These are phyloP conservation scores for Imbricaverruca yamaguchii DNA, from an alignment of 2,888 invertebrate genomes.

Conservation along the genomic window DNA sequence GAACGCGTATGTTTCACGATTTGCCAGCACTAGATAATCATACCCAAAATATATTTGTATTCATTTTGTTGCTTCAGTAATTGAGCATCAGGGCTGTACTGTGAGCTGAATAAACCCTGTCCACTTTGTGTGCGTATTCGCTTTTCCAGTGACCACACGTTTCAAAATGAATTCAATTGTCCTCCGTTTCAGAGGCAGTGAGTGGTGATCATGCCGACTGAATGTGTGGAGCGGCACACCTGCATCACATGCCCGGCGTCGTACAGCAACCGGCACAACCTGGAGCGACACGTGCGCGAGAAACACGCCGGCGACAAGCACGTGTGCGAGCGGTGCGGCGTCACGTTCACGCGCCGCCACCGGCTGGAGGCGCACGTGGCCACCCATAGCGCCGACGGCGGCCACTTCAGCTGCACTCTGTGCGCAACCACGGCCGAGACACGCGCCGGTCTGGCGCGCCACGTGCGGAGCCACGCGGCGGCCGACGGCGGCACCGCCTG, in stretches of 20 bases:
- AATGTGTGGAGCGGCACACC: not conserved
- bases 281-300: constrained; percentile 12
- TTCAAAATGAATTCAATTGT: not conserved
- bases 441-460: constrained; percentile 6
- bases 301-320: not conserved
- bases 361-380: constrained; percentile 14
- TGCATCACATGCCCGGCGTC: not conserved
- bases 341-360: constrained; percentile 1
- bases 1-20: too few relatives aligned
- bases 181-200: too few relatives aligned
- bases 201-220: too few relatives aligned
- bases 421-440: not conserved
- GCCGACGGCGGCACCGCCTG: constrained; percentile 1
- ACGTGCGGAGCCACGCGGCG: constrained; percentile 6
- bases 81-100: too few relatives aligned
- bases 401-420: not conserved
- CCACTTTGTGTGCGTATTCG: not conserved
- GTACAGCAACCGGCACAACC: not conserved
- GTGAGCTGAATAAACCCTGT: too few relatives aligned
- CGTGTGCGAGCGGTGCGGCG: constrained; percentile 10
- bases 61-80: too few relatives aligned
- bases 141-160: not conserved
- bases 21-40: too few relatives aligned
- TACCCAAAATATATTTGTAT: too few relatives aligned
- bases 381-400: not conserved